Base-by-base conservation (phyloP, 2,113 vertebrate species). In the Rhipidura dahli region DNA sequence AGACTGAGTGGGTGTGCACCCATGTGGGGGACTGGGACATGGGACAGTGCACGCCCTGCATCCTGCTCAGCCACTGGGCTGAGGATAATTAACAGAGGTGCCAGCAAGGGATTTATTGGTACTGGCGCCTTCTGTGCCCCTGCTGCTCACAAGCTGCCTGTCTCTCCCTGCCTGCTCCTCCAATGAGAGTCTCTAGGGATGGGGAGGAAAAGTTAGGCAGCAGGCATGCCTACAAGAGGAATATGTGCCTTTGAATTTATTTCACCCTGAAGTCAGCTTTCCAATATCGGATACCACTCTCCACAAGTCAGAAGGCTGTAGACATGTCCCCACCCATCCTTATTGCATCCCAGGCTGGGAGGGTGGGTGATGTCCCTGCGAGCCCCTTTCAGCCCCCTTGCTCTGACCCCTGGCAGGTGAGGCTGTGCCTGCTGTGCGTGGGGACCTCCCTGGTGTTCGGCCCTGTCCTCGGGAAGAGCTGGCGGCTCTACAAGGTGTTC, bases 401-500 rank as follows among this genome's bases (percentile, higher is more conserved):
- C 59, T 79, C 45, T 75, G 47, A 26, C 60, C 79, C 45, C 40
- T 16, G 2, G 5, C 96, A 99, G 99, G 97, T 98, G 28, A 98
- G 98, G 72, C 97, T 99, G 59, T 99, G 99, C 98, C 97, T 98
- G 70, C 98, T 99, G 40, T 99, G 99, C 16, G 94, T 99, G 31
- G 99, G 99, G 66, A 99, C 98, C 65, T 99, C 99, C 8, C 96
- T 99, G 91, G 98, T 99, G 88, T 99, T 99, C 18, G 99, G 99
- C 1, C 99, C 99, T 13, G 96, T 99, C 88, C 95, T 99, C 96
- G 99, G 99, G 20, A 99, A 99, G 96, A 99, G 99, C 22, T 99
- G 99, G 99, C 90, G 99, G 85, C 98, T 99, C 37, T 99, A 99
- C 97, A 98, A 98, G 95, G 99, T 99, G 86, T 99, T 99, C 97